Percentiles rank a stretch among this genome's conserved stretches.
phyloP scores from a whole-genome alignment of 2,888 invertebrate genomes.

The Serripes groenlandicus region DNA sequence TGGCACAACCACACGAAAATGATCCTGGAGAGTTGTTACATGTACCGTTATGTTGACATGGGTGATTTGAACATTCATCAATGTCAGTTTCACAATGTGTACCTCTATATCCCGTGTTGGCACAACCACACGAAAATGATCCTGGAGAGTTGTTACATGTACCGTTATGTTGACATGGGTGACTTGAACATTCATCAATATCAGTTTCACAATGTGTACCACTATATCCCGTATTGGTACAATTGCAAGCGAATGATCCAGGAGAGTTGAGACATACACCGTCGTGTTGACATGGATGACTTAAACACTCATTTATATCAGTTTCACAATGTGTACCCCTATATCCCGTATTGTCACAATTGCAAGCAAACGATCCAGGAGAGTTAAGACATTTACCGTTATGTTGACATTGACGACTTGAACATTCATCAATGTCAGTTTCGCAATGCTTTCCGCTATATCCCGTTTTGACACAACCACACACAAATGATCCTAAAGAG shows the following conservation, averaged over 20 bases:
- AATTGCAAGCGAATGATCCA: not conserved
- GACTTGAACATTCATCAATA: constrained; percentile 41
- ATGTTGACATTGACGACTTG: not conserved
- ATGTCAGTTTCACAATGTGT: constrained; percentile 92
- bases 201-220: constrained; percentile 33
- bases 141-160: constrained; percentile 17
- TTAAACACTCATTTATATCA: constrained; percentile 39
- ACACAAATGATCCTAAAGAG: too few species aligned
- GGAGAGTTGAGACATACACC: constrained; percentile 24
- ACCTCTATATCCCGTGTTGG: constrained; percentile 86
- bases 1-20: constrained; percentile 30
- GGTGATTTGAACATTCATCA: constrained; percentile 94
- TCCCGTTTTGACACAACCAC: too few species aligned
- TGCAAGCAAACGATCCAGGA: too few species aligned
- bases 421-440: constrained; percentile 46
- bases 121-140: constrained; percentile 26
- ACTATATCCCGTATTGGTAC: constrained; percentile 26
- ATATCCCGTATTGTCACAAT: not conserved
- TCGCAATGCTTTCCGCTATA: constrained; percentile 55
- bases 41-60: constrained; percentile 27
- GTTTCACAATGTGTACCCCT: constrained; percentile 26
- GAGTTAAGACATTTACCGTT: too few species aligned
- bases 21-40: constrained; percentile 43
- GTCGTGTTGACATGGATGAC: not conserved
- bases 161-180: not conserved